Conservation (phyloP, 2,888 invertebrate species). For the Drosophila birchii region DNA sequence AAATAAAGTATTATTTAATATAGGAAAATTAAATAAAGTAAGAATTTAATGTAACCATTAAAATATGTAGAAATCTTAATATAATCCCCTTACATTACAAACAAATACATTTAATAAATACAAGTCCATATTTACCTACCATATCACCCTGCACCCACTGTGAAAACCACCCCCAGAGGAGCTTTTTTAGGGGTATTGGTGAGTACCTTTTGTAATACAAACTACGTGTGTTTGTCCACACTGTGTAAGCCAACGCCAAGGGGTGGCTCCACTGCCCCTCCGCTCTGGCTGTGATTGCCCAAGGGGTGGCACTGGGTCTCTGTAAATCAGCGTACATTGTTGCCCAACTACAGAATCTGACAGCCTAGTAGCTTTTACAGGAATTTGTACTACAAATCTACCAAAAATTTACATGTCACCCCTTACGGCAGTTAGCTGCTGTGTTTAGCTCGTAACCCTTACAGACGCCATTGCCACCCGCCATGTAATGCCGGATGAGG, state of each 20-base stretch:
- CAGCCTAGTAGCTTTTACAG: conserved; percentile 82
- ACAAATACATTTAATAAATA: not conserved
- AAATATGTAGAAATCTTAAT: not conserved
- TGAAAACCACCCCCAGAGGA: conserved; percentile 16
- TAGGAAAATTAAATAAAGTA: not conserved
- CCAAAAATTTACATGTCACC: conserved; percentile 67
- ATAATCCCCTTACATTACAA: not conserved
- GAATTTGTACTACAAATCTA: conserved; percentile 79
- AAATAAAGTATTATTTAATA: not conserved
- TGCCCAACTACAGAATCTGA: conserved; percentile 55
- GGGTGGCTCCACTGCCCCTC: conserved; percentile 1
- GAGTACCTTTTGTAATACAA: conserved; percentile 48
- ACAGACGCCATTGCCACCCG: conserved; percentile 38
- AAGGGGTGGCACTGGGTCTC: not conserved
- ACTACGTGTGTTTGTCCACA: conserved; percentile 22
- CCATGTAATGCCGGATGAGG: conserved; percentile 12
- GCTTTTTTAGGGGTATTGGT: conserved; percentile 29
- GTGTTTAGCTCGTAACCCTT: conserved; percentile 63
- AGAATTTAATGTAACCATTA: not conserved
- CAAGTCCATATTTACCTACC: not conserved
- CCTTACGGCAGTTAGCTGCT: conserved; percentile 30
- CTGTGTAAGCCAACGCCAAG: conserved; percentile 27
- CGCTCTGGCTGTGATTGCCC: conserved; percentile 3
- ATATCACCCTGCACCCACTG: conserved; percentile 7
- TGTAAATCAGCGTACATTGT: conserved; percentile 42